These are phyloP conservation scores for Podarcis muralis DNA, from an alignment of 2,113 vertebrate species.

Conservation along the genomic window DNA sequence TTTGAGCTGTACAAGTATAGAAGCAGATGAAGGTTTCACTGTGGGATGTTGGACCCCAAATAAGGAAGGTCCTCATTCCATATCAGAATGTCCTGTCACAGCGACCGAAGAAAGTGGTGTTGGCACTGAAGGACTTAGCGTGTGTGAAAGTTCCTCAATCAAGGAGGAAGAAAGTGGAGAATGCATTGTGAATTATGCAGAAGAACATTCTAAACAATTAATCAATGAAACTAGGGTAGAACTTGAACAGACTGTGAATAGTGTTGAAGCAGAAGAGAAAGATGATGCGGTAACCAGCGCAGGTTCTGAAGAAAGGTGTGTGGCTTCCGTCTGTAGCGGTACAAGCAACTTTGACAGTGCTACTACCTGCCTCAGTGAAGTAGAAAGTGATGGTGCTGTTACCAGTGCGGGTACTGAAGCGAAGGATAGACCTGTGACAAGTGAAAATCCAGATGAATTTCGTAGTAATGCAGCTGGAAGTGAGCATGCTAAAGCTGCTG, in stretches of 20 bases:
- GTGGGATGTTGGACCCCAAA: constrained; percentile 2
- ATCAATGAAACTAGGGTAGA: constrained; percentile 25
- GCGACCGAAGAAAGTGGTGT: constrained; percentile 74
- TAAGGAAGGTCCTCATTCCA: background rate
- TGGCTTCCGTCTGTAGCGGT: constrained; percentile 42
- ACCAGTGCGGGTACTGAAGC: constrained; percentile 80
- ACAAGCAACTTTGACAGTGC: constrained; percentile 50
- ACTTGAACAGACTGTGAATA: constrained; percentile 46
- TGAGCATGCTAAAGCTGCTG: constrained; percentile 62
- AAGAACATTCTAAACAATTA: constrained; percentile 48
- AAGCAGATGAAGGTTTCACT: constrained; percentile 77
- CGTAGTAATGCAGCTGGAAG: constrained; percentile 27
- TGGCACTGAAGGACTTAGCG: constrained; percentile 75
- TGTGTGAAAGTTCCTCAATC: constrained; percentile 73
- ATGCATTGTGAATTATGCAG: constrained; percentile 56
- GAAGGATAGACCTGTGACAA: constrained; percentile 57
- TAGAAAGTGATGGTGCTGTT: constrained; percentile 79
- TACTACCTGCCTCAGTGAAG: constrained; percentile 63
- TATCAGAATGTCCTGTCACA: constrained; percentile 69
- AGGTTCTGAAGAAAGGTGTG: constrained; percentile 75
- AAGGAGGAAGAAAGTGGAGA: constrained; percentile 72
- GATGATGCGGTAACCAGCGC: constrained; percentile 84
- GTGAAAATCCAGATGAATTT: constrained; percentile 58
- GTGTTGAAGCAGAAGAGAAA: constrained; percentile 77
- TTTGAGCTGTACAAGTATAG: constrained; percentile 74